These are phyloP conservation scores for Nemoura dubitans DNA, from an alignment of 2,888 invertebrate genomes.

Conservation along the genomic window DNA sequence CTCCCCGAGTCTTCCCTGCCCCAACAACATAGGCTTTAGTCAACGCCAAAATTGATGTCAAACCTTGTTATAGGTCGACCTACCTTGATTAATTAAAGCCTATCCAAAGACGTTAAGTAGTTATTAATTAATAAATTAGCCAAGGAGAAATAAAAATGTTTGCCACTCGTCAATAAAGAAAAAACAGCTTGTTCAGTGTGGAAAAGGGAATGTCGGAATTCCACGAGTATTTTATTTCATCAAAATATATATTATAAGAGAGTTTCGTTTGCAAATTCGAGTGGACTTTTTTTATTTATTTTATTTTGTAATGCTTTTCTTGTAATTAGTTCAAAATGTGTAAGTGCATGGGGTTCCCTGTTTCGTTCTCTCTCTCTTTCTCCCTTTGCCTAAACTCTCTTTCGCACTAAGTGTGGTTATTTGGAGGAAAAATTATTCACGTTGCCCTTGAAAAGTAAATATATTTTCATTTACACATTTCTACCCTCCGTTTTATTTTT, in stretches of 20 bases:
- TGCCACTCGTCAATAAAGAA: background rate
- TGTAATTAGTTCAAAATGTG: background rate
- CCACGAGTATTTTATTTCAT: too few relatives aligned
- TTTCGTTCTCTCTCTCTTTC: background rate
- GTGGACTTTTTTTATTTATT: background rate
- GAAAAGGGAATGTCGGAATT: background rate
- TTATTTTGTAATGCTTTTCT: background rate
- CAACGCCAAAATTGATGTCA: slow-evolving; percentile 28
- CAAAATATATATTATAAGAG: background rate
- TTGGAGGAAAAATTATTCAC: background rate
- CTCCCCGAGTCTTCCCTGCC: background rate
- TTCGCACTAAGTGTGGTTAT: background rate
- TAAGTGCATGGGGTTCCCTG: background rate
- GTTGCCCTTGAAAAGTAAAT: background rate
- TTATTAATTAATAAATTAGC: slow-evolving; percentile 38
- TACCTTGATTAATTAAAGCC: slow-evolving; percentile 36
- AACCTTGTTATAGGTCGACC: slow-evolving; percentile 24
- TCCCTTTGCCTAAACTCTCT: background rate
- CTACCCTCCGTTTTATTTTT: background rate
- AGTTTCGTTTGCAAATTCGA: background rate
- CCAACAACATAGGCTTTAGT: background rate
- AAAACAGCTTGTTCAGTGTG: background rate
- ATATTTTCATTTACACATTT: slow-evolving; percentile 12
- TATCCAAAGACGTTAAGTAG: slow-evolving; percentile 20
- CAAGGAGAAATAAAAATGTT: background rate